phyloP scores from a whole-genome alignment of 2,113 vertebrate species.

The Atherinomorus stipes region DNA sequence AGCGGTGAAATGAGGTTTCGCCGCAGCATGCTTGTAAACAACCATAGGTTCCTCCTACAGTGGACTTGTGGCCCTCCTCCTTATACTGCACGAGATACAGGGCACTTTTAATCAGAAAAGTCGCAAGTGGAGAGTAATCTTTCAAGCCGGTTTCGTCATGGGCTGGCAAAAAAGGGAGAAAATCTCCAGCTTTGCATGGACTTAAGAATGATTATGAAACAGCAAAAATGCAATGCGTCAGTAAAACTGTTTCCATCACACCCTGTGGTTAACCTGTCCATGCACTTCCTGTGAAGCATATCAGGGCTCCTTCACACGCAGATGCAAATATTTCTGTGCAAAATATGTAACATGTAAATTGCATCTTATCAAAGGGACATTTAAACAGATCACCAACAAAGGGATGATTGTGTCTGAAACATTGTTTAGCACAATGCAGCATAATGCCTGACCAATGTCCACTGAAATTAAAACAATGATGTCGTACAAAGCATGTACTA shows the following conservation, averaged over 20 bases:
- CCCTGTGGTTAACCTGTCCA: slow-evolving; percentile 54
- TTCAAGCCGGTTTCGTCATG: slow-evolving; percentile 64
- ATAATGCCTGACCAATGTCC: neutral
- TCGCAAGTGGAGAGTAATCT: slow-evolving; percentile 74
- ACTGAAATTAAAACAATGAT: neutral
- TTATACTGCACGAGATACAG: slow-evolving; percentile 56
- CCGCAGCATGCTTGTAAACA: slow-evolving; percentile 2
- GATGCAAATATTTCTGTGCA: slow-evolving; percentile 43
- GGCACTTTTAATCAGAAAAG: slow-evolving; percentile 78
- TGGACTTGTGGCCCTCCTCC: slow-evolving; percentile 49
- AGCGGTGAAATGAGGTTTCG: neutral
- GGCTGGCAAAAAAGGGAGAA: slow-evolving; percentile 63
- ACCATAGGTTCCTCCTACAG: slow-evolving; percentile 33
- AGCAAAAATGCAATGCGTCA: slow-evolving; percentile 60
- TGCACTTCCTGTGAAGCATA: slow-evolving; percentile 9
- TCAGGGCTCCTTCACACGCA: neutral
- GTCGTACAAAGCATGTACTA: neutral
- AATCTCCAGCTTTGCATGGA: slow-evolving; percentile 71
- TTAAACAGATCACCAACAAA: slow-evolving; percentile 9
- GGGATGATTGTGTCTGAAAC: neutral
- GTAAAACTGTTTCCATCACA: slow-evolving; percentile 55
- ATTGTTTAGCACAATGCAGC: neutral
- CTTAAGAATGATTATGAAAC: slow-evolving; percentile 76
- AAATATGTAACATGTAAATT: slow-evolving; percentile 17
- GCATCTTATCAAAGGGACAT: slow-evolving; percentile 21